phyloP scores from a whole-genome alignment of 2,113 vertebrate genomes.

The Nanger granti region DNA sequence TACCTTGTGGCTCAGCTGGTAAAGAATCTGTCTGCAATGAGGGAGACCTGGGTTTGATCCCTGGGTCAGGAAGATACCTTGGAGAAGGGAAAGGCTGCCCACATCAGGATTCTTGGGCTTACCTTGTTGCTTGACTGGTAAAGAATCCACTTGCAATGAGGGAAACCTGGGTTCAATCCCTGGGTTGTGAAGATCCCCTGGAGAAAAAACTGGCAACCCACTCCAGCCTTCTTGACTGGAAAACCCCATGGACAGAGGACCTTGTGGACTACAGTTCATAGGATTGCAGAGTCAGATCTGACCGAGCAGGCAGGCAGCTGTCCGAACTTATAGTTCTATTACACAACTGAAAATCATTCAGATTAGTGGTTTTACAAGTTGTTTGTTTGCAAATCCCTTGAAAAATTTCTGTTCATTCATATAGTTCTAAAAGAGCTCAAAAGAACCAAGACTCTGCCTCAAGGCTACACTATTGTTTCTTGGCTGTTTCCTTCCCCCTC shows the following conservation, averaged over 20 bases:
- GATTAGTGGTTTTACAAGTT: not conserved
- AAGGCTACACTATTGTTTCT: not conserved
- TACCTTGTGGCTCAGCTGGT: not conserved
- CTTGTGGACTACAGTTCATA: not conserved
- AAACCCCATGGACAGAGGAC: not conserved
- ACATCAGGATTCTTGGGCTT: not conserved
- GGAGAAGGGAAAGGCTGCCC: not conserved
- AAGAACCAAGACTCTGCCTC: not conserved
- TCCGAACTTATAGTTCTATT: not conserved
- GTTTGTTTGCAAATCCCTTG: not conserved
- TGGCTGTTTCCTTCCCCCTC: not conserved
- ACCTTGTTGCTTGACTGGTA: not conserved
- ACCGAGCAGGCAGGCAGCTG: not conserved
- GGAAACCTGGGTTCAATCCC: not conserved
- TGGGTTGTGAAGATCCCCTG: not conserved
- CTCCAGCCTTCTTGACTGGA: not conserved
- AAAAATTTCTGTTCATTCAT: not conserved
- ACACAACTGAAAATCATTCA: not conserved
- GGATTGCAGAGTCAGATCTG: not conserved
- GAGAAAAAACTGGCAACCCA: not conserved
- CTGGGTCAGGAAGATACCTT: not conserved
- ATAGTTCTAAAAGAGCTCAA: not conserved
- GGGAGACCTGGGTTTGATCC: not conserved
- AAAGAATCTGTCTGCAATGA: not conserved
- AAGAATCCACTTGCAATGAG: not conserved